These are phyloP conservation scores for Azorinus chamasolen DNA, from an alignment of 2,888 invertebrate species.

Conservation along the genomic window DNA sequence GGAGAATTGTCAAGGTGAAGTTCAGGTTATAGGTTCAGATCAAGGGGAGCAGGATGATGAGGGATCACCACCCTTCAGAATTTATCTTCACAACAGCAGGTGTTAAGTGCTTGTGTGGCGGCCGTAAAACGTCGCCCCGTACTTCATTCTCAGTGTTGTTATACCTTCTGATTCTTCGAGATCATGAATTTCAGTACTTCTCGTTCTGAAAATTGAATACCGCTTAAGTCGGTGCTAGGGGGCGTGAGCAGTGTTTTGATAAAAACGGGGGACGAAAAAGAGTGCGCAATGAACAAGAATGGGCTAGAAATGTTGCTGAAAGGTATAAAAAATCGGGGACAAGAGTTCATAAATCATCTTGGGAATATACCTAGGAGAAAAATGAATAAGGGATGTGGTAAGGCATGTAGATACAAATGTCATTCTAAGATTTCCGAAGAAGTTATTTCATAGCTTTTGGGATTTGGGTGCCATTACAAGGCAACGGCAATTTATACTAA, in stretches of 20 bases:
- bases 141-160: no score
- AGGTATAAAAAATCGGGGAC: slow-evolving; percentile 3
- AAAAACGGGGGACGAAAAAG: slow-evolving; percentile 1
- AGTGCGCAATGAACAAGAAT: not conserved
- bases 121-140: no score
- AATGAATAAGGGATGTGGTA: slow-evolving; percentile 5
- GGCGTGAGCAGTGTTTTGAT: not conserved
- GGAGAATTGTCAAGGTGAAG: no score
- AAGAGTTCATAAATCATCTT: not conserved
- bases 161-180: no score
- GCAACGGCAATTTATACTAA: slow-evolving; percentile 33
- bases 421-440: not conserved
- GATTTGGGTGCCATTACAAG: slow-evolving; percentile 6
- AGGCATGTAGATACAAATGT: slow-evolving; percentile 13
- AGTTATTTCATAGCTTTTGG: slow-evolving; percentile 29
- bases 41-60: no score
- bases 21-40: no score
- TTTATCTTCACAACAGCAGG: no score
- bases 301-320: slow-evolving; percentile 10
- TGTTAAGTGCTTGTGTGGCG: no score
- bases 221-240: no score
- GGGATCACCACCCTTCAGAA: no score
- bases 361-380: not conserved
- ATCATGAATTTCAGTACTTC: no score
- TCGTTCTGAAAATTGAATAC: no score